Base-by-base conservation (phyloP, 2,113 vertebrate species). In the Ramphastos sulfuratus region DNA sequence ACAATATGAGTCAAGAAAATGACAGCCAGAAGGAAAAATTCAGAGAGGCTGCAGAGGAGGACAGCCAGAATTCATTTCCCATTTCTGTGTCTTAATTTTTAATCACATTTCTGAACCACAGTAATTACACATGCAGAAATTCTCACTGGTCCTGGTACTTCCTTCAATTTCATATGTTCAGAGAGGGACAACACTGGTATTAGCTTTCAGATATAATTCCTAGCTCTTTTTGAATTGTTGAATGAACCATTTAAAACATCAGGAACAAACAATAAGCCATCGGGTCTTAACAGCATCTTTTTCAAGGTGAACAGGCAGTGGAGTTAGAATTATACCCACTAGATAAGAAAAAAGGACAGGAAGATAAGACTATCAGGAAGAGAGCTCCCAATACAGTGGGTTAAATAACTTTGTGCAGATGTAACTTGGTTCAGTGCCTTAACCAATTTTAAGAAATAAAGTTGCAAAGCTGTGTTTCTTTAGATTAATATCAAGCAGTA, bases 21-120 rank as follows among this genome's bases (percentile, higher is more conserved):
- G 66, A 89, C 55, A 94, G 21, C 44, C 11, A 84, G 59, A 87
- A 66, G 66, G 46, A 86, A 87, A 92, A 89, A 85, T 20, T 71
- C 71, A 31, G 4, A 76, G 42, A 21, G 85, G 65, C 35, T 93
- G 35, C 77, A 77, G 74, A 91, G 66, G 55, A 91, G 74, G 58
- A 82, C 21, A 87, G 50, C 7, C 12, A 28, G 70, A 80, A 77
- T 65, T 74, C 1, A 65, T 90, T 79, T 93, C 72, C 56, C 20
- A 66, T 70, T 93, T 92, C 60, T 64, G 84, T 82, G n/a, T 42
- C 87, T 80, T 87, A 65, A 85, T 55, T 87, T 85, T 87, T 77
- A 85, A 91, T 79, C 20, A 72, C 2, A 4, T 15, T 46, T 84
- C 65, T 21, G 50, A 83, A 66, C 58, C 66, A 80, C 17, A 25